Percentiles rank a stretch among this genome's conserved stretches.
phyloP scores from a whole-genome alignment of 2,888 invertebrate genomes.

The Flexamia atlantica region DNA sequence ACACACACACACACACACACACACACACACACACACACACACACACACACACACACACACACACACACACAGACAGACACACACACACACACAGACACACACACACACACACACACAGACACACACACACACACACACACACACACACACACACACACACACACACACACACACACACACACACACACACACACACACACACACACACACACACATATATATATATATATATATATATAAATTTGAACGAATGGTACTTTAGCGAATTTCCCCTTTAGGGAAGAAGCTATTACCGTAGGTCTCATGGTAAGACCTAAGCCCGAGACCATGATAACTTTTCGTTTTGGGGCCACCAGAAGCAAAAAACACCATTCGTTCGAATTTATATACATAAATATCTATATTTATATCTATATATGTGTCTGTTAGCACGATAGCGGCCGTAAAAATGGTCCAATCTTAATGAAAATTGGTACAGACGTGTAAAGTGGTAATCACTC shows the following conservation, averaged over 20 bases:
- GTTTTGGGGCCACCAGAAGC: no score
- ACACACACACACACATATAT: conserved; percentile 1
- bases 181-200: not conserved
- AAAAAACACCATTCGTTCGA: no score
- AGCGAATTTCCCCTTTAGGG: not conserved
- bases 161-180: not conserved
- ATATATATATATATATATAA: not conserved
- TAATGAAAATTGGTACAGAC: no score
- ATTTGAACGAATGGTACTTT: not conserved
- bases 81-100: not conserved
- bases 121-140: not conserved
- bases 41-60: not conserved
- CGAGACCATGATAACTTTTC: no score
- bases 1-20: not conserved
- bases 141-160: conserved; percentile 9
- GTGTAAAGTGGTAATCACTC: no score
- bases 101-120: conserved; percentile 5
- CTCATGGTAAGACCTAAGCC: no score
- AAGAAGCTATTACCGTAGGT: no score
- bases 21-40: not conserved
- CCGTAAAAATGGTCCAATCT: no score
- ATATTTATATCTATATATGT: no score
- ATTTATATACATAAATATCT: no score
- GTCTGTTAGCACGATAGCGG: no score
- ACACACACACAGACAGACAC: conserved; percentile 1